Evolutionary conservation across 2,888 invertebrate species (phyloP), one percentile per base, ranked within the genome.

Genomic region (Trisateles emortualis): DNA sequence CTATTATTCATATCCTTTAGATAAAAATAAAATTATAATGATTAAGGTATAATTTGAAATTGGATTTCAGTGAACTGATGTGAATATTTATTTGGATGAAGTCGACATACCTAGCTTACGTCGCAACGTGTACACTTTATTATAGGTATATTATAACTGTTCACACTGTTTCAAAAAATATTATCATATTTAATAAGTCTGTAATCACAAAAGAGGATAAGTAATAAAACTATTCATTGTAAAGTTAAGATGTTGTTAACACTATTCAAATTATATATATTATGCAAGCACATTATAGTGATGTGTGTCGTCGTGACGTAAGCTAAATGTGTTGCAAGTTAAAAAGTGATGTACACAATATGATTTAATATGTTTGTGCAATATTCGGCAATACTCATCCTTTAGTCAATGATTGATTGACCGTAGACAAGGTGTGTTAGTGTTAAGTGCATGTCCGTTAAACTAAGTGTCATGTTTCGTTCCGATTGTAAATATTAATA

Each of bases 311-410:
- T 1, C 8, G 24, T 54, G 51, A 57, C 38, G 41, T 56, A 52
- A 57, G 54, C 39, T 52, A 60, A 50, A 42, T 66, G 54, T 61
- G 59, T 52, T 51, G 41, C n/a, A 62, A 54, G 13, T 54, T 59
- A 57, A 56, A 54, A 51, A 64, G 67, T 62, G 40, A 59, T 68
- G 62, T 64, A 61, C 55, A 60, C 55, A 54, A 65, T 60, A 60
- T 52, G 33, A 57, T 65, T 62, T 51, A 24, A 55, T 55, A 63
- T 78, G 64, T 81, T 79, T 85, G 91, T 92, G 91, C 91, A 92
- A 91, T 92, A 91, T 89, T 88, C 81, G 86, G 87, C 86, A 91
- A 91, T 92, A 91, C 91, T 92, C 91, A 88, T 84, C 74, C 79
- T 77, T 76, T 88, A 89, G 88, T 87, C 85, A 83, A 72, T 75